These are phyloP conservation scores for Acanthochromis polyacanthus DNA, from an alignment of 2,113 vertebrate genomes.

Conservation along the genomic window DNA sequence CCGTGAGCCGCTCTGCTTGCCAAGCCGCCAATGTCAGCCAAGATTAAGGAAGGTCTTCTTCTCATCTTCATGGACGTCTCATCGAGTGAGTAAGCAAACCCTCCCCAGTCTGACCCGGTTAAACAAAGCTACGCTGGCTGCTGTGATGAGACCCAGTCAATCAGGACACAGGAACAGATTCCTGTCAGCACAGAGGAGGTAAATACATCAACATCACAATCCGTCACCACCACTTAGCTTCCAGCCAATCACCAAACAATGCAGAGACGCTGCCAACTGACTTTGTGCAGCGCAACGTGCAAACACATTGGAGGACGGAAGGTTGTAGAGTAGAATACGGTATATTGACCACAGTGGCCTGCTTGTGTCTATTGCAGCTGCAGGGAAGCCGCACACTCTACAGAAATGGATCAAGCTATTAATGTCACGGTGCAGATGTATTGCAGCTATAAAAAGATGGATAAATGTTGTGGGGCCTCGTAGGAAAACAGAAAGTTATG, in stretches of 20 bases:
- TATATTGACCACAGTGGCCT: conserved; percentile 42
- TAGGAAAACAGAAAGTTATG: neutral
- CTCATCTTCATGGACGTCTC: conserved; percentile 80
- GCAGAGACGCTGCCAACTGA: conserved; percentile 59
- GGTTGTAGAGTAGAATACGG: conserved; percentile 41
- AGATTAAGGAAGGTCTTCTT: conserved; percentile 79
- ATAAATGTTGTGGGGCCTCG: conserved; percentile 31
- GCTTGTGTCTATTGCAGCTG: conserved; percentile 37
- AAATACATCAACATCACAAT: conserved; percentile 81
- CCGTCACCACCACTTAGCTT: conserved; percentile 74
- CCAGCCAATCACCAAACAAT: conserved; percentile 76
- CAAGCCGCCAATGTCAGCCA: conserved; percentile 81
- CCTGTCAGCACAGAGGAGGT: conserved; percentile 73
- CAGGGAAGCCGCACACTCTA: conserved; percentile 13
- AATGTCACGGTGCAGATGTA: conserved; percentile 43
- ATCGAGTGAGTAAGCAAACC: conserved; percentile 79
- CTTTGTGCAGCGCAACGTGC: conserved; percentile 42
- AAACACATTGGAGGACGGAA: conserved; percentile 59
- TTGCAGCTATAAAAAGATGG: conserved; percentile 50
- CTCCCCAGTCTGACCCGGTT: conserved; percentile 66
- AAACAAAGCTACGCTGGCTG: conserved; percentile 76
- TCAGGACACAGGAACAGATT: conserved; percentile 67
- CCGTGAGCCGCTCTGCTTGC: conserved; percentile 41
- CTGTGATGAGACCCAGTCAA: conserved; percentile 73
- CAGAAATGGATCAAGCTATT: conserved; percentile 61